A percentile compares a stretch with the other conserved stretches of the same genome.
Evolutionary conservation across 2,797 vertebrate species (phyloP).

Genomic region (Euthynnus affinis): DNA sequence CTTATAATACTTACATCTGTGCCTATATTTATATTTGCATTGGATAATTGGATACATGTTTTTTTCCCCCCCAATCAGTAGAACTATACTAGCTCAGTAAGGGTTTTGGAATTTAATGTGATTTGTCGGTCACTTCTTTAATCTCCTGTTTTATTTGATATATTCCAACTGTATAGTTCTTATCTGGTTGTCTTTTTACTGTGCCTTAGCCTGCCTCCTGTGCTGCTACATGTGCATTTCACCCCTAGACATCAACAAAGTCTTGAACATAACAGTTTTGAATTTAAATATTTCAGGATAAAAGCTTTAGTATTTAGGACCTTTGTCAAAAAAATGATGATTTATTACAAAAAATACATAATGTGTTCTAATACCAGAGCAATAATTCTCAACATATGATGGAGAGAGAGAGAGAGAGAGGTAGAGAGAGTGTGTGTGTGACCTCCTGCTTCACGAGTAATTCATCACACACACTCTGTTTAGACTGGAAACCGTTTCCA

Average conservation of each 20-base stretch:
- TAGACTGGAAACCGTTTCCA: constrained; percentile 85
- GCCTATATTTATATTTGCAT: too few relatives aligned
- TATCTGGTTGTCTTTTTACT: too few relatives aligned
- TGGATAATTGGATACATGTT: too few relatives aligned
- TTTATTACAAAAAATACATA: constrained; percentile 16
- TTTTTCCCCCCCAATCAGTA: too few relatives aligned
- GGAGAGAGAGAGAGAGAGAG: not conserved
- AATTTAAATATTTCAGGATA: too few relatives aligned
- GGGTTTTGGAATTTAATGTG: too few relatives aligned
- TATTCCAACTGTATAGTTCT: too few relatives aligned
- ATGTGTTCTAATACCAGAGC: constrained; percentile 13
- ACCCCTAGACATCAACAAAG: not conserved
- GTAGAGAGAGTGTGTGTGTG: constrained; percentile 32
- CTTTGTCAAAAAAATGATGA: not conserved
- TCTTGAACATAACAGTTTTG: not conserved
- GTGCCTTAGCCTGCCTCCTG: too few relatives aligned
- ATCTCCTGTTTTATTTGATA: too few relatives aligned
- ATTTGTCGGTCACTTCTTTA: too few relatives aligned
- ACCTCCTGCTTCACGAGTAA: constrained; percentile 76
- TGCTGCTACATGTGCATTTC: not conserved
- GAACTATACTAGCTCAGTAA: too few relatives aligned
- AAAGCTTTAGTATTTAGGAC: not conserved
- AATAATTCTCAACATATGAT: constrained; percentile 31
- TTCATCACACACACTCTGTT: constrained; percentile 83
- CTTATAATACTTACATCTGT: too few relatives aligned